Evolutionary conservation across 2,888 invertebrate genomes (phyloP), one percentile per base, ranked within the genome.

Genomic region (Acheta domesticus): DNA sequence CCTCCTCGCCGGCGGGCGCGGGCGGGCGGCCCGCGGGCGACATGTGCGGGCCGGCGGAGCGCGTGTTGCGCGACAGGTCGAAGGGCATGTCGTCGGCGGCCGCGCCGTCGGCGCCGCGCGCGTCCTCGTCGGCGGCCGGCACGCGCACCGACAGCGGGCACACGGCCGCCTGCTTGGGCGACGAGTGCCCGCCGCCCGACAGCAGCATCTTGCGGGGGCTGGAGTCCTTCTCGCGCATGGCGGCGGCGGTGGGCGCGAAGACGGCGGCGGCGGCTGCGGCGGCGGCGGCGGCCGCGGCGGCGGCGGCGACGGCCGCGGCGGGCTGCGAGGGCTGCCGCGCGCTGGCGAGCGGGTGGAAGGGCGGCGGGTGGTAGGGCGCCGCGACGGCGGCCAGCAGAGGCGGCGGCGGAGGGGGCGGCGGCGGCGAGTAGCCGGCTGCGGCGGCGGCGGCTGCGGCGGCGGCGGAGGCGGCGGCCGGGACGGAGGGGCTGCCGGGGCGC

Each of bases 171-270:
- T 93, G 93, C 86, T 93, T 93, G 80, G 93, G 93, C 85, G 92
- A 93, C 83, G 89, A 89, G 86, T 90, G 90, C 79, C 91, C 90
- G 83, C 87, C 88, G 85, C 83, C 81, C 48, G 84, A 90, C 79
- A 88, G 86, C 86, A 93, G 89, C 93, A 95, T 94, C 90, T 95
- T 95, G 88, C 95, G 91, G 87, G 95, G 96, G 87, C 94, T 94
- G 87, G 95, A 93, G 90, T 96, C 95, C 89, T 96, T 96, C 90
- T 96, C 96, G 90, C 96, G 92, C 93, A 93, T 93, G 87, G 90
- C 93, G 90, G 91, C 89, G 88, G 77, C 86, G 90, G 89, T 90
- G 90, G 87, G 91, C 48, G 21, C n/a, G n/a, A 20, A 12, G 21
- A 75, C 12, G 75, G 20, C 21, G 36, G 36, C 36, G 89, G 88